phyloP scores from a whole-genome alignment of 2,113 vertebrate genomes.

The Scomber japonicus region DNA sequence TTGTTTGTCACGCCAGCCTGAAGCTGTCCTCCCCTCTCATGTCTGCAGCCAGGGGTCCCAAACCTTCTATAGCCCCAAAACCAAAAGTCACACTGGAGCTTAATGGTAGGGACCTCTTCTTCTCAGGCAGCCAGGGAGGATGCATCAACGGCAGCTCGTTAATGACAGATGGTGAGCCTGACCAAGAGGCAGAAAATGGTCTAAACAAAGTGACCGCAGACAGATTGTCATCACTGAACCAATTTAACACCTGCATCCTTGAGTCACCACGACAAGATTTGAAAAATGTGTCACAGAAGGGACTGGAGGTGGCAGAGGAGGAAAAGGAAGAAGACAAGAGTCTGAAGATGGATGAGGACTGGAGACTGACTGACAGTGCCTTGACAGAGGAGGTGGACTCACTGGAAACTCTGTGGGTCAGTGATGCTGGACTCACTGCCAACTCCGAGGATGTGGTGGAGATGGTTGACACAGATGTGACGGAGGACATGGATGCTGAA shows the following conservation, averaged over 20 bases:
- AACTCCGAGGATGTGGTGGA: constrained; percentile 66
- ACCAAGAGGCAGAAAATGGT: constrained; percentile 70
- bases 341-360: constrained; percentile 69
- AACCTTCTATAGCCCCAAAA: constrained; percentile 93
- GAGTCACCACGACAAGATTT: constrained; percentile 35
- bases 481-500: constrained; percentile 71
- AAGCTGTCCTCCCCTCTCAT: constrained; percentile 84
- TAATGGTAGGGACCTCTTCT: constrained; percentile 77
- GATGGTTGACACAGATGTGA: constrained; percentile 59
- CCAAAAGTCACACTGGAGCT: constrained; percentile 85
- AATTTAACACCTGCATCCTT: constrained; percentile 44
- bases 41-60: constrained; percentile 88
- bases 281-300: constrained; percentile 33
- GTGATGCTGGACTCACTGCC: constrained; percentile 64
- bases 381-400: constrained; percentile 73
- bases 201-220: constrained; percentile 52
- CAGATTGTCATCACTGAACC: constrained; percentile 46
- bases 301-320: constrained; percentile 42
- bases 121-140: constrained; percentile 78
- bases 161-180: constrained; percentile 70
- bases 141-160: constrained; percentile 82
- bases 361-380: constrained; percentile 67
- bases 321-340: constrained; percentile 42
- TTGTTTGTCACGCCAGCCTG: constrained; percentile 81
- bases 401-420: constrained; percentile 66